Evolutionary conservation across 1,140 invertebrate genomes (phyloP), one percentile per base, ranked within the genome.

Genomic region (Cydia amplana): DNA sequence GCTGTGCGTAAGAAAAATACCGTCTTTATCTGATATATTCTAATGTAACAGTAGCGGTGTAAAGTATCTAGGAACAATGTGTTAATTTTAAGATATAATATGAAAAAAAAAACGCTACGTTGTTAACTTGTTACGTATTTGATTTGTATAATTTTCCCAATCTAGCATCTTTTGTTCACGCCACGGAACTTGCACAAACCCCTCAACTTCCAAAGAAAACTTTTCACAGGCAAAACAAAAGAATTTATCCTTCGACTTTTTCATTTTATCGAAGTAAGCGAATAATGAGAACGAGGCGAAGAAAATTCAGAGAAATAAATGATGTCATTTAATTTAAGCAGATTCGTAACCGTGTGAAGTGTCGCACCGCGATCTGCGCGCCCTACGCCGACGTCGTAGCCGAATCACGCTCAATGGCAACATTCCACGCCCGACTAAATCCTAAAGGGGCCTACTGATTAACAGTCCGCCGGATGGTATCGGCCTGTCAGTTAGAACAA

Each of bases 211-310:
- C 51, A 55, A 18, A 18, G n/a, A 18, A 18, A 55, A 60, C 65
- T 70, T 40, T 70, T 67, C 12, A 36, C 28, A 7, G 32, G 32
- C 28, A 36, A 20, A 70, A 70, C 65, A 70, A 70, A 70, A 70
- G n/a, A 36, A 40, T 70, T 9, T 40, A 18, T 16, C 32, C 18
- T 40, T 43, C n/a, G 28, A 70, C 28, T 70, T 70, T 20, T 70
- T 20, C 32, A 40, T 70, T 70, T 70, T 70, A n/a, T 20, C 65
- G 20, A 70, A 70, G 65, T 67, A 70, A 70, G 65, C 65, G 43
- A 70, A 70, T 70, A 70, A 70, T 70, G 36, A 70, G n/a, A 70
- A 70, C n/a, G 65, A 70, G 65, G 32, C 65, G 32, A 40, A 70
- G 65, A 70, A 70, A 70, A 70, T 36, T 36, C 65, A 43, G 32